These are phyloP conservation scores for Anorthoa munda DNA, from an alignment of 2,888 invertebrate genomes.

Conservation along the genomic window DNA sequence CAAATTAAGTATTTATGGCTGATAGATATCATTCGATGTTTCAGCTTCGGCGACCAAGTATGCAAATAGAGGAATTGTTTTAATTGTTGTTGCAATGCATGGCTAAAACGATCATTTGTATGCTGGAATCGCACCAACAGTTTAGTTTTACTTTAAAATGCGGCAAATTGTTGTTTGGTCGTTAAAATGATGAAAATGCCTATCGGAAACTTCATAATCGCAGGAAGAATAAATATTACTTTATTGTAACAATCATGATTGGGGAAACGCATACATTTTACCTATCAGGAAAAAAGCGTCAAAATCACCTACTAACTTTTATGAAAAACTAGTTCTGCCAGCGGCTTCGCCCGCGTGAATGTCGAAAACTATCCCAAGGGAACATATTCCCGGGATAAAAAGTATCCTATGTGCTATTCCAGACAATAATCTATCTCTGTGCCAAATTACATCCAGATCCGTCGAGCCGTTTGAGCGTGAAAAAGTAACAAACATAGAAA, in stretches of 20 bases:
- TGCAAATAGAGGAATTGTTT: slow-evolving; percentile 69
- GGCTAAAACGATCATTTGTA: neutral
- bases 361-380: too few species aligned
- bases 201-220: neutral
- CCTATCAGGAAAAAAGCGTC: too few species aligned
- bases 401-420: too few species aligned
- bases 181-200: neutral
- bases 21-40: slow-evolving; percentile 57
- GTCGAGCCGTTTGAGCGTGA: too few species aligned
- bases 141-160: neutral
- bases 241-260: neutral
- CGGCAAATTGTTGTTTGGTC: neutral
- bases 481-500: too few species aligned
- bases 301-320: too few species aligned
- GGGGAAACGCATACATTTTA: neutral
- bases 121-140: too few species aligned
- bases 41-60: slow-evolving; percentile 69
- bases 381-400: too few species aligned
- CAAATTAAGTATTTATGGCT: slow-evolving; percentile 29
- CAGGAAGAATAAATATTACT: neutral
- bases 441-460: too few species aligned
- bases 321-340: too few species aligned
- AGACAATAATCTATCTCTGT: too few species aligned
- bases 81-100: neutral
- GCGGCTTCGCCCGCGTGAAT: too few species aligned